phyloP scores from a whole-genome alignment of 2,888 invertebrate genomes.

The Drosophila mayaguana region DNA sequence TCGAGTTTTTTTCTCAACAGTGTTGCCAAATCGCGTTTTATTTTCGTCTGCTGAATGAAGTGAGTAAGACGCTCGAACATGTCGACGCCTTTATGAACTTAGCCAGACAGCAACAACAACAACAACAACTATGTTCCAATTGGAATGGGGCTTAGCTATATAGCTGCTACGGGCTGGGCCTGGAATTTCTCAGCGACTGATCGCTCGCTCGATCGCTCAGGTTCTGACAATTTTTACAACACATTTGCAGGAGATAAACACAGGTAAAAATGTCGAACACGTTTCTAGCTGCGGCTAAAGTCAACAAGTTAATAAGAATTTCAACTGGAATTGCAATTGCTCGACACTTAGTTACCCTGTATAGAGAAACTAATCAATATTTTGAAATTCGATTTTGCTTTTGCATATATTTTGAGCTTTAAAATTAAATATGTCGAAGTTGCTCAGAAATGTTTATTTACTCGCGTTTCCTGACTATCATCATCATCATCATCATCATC shows the following conservation, averaged over 20 bases:
- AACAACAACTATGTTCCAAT: constrained; percentile 30
- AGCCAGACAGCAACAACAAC: constrained; percentile 28
- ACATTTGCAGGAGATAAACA: constrained; percentile 59
- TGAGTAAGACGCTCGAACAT: constrained; percentile 60
- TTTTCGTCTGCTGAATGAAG: constrained; percentile 50
- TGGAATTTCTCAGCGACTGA: constrained; percentile 40
- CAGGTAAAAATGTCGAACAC: constrained; percentile 71
- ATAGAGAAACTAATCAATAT: not conserved
- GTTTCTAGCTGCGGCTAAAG: constrained; percentile 53
- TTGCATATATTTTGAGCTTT: too few relatives aligned
- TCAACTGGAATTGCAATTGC: constrained; percentile 9
- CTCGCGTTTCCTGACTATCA: not conserved
- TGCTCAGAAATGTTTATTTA: not conserved
- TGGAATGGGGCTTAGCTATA: constrained; percentile 15
- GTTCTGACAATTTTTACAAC: constrained; percentile 57
- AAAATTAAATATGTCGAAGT: not conserved
- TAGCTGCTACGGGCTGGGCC: constrained; percentile 38
- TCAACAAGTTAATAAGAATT: constrained; percentile 67
- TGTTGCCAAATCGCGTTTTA: constrained; percentile 70
- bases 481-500: not conserved
- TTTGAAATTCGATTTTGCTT: not conserved
- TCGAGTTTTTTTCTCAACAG: constrained; percentile 67
- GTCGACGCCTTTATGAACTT: constrained; percentile 59
- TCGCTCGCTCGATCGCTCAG: constrained; percentile 47
- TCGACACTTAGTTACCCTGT: constrained; percentile 23